phyloP scores from a whole-genome alignment of 2,113 vertebrate genomes.

The Gymnobelideus leadbeateri region DNA sequence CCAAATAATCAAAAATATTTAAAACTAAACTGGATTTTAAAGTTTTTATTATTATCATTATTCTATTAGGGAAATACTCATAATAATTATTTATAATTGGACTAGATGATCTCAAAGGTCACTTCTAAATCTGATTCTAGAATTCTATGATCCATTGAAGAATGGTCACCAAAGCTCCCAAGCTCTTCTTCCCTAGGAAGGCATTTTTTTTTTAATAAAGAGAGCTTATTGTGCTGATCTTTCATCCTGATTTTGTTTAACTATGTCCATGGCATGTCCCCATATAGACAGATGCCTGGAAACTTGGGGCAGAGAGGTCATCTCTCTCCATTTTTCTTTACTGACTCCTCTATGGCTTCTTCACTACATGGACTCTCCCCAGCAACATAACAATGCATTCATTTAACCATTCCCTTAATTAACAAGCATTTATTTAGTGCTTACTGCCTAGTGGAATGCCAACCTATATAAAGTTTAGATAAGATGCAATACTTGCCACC shows the following conservation, averaged over 20 bases:
- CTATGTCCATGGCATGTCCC: neutral
- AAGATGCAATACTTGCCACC: neutral
- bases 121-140: neutral
- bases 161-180: neutral
- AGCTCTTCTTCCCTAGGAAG: neutral
- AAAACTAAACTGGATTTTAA: neutral
- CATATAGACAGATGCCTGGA: neutral
- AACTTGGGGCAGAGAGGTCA: neutral
- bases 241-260: neutral
- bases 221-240: neutral
- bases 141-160: neutral
- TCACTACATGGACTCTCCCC: neutral
- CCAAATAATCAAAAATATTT: neutral
- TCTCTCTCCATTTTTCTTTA: neutral
- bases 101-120: neutral
- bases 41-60: neutral
- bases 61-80: neutral
- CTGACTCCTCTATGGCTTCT: neutral
- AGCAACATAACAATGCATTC: neutral
- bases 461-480: neutral
- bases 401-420: neutral
- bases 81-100: neutral
- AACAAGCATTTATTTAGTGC: neutral
- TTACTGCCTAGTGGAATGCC: neutral
- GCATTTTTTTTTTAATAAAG: neutral